phyloP scores from a whole-genome alignment of 2,888 invertebrate genomes.

The Esperia sulphurella region DNA sequence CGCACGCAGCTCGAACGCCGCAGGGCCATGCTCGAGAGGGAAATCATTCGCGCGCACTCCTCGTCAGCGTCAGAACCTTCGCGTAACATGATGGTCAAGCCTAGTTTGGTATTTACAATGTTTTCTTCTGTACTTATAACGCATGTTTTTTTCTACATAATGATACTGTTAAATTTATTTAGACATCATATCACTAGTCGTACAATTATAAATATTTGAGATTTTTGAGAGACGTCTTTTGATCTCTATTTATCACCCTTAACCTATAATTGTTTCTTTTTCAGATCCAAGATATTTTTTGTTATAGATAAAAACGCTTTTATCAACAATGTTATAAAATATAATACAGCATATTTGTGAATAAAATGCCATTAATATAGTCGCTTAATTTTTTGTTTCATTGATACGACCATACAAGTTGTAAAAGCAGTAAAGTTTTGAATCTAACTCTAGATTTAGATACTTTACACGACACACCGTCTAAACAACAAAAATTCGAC shows the following conservation, averaged over 20 bases:
- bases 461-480: too few species aligned
- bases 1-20: slow-evolving; percentile 63
- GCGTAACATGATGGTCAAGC: slow-evolving; percentile 21
- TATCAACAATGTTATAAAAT: not conserved
- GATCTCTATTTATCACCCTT: not conserved
- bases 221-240: not conserved
- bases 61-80: slow-evolving; percentile 18
- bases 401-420: too few species aligned
- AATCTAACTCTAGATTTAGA: too few species aligned
- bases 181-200: too few species aligned
- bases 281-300: slow-evolving; percentile 33
- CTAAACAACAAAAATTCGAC: too few species aligned
- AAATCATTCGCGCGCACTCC: slow-evolving; percentile 41
- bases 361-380: too few species aligned
- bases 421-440: too few species aligned
- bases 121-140: slow-evolving; percentile 13
- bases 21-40: slow-evolving; percentile 53
- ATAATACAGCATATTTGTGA: too few species aligned
- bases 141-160: not conserved
- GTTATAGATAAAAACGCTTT: slow-evolving; percentile 15
- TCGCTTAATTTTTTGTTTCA: too few species aligned
- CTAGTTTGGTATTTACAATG: slow-evolving; percentile 35
- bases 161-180: not conserved
- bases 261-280: slow-evolving; percentile 19
- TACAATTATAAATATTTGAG: not conserved